Conservation (phyloP, 2,113 vertebrate genomes). For the Tiliqua scincoides region DNA sequence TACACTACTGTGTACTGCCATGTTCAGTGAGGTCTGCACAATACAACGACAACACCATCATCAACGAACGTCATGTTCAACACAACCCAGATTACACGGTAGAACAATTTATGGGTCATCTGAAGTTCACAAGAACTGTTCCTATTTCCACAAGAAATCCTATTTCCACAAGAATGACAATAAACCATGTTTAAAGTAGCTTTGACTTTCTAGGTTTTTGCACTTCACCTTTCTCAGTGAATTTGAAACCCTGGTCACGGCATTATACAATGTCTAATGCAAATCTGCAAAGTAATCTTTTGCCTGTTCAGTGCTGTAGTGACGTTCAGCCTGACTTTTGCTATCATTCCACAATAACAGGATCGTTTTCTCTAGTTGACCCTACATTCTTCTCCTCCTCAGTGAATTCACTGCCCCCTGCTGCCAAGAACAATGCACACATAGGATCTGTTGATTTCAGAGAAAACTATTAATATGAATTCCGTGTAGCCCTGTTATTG, state of each 20-base stretch:
- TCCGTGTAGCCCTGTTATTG: background rate
- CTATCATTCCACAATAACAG: background rate
- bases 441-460: background rate
- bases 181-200: background rate
- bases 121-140: background rate
- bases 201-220: background rate
- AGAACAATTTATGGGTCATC: background rate
- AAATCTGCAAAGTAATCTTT: background rate
- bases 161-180: background rate
- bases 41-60: background rate
- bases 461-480: background rate
- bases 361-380: background rate
- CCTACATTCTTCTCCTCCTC: background rate
- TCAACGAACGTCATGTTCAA: background rate
- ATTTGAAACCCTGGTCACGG: background rate
- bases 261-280: background rate
- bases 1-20: too few relatives aligned
- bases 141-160: background rate
- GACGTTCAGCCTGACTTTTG: background rate
- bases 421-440: constrained; percentile 32
- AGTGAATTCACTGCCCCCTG: constrained; percentile 66
- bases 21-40: too few relatives aligned
- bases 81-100: background rate
- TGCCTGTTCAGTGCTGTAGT: background rate
- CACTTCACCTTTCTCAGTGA: background rate